A percentile compares a stretch with the other conserved stretches of the same genome.
phyloP scores from a whole-genome alignment of 2,797 vertebrate species.

The Lindbergichthys nudifrons region DNA sequence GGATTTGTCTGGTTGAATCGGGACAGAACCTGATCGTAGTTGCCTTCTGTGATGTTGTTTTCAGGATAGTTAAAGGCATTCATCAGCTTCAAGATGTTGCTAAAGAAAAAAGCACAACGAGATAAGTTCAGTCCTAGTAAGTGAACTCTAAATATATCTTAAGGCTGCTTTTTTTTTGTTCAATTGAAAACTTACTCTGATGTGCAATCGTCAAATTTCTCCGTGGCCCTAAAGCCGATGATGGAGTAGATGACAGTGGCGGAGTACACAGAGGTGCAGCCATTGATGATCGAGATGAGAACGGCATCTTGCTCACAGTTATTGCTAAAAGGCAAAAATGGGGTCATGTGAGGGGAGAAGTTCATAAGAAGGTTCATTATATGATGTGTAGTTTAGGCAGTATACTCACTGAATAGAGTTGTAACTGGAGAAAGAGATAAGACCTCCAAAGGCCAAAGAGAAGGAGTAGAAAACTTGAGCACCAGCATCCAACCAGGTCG shows the following conservation, averaged over 20 bases:
- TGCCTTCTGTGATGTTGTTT: constrained; percentile 86
- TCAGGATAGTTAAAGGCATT: constrained; percentile 91
- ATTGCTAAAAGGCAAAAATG: constrained; percentile 83
- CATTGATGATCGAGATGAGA: constrained; percentile 92
- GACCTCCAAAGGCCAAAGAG: constrained; percentile 94
- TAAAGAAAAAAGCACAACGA: constrained; percentile 50
- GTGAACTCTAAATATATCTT: fast-evolving
- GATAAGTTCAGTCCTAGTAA: not conserved
- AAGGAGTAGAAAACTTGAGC: constrained; percentile 97
- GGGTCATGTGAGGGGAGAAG: not conserved
- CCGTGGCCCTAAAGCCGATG: constrained; percentile 94
- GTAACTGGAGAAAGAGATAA: constrained; percentile 98
- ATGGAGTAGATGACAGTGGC: constrained; percentile 95
- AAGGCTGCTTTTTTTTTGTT: no score
- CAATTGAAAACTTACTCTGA: constrained; percentile 77
- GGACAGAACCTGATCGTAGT: constrained; percentile 81
- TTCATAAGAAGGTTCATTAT: not conserved
- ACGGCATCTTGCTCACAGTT: constrained; percentile 94
- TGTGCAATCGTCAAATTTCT: constrained; percentile 89
- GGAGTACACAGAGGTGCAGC: constrained; percentile 91
- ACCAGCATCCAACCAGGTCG: constrained; percentile 94
- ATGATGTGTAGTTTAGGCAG: not conserved
- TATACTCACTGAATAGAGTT: constrained; percentile 94
- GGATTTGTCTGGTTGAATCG: constrained; percentile 81
- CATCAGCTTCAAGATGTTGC: constrained; percentile 90